Evolutionary conservation across 2,888 invertebrate species (phyloP).

Genomic region (Lingula anatina): DNA sequence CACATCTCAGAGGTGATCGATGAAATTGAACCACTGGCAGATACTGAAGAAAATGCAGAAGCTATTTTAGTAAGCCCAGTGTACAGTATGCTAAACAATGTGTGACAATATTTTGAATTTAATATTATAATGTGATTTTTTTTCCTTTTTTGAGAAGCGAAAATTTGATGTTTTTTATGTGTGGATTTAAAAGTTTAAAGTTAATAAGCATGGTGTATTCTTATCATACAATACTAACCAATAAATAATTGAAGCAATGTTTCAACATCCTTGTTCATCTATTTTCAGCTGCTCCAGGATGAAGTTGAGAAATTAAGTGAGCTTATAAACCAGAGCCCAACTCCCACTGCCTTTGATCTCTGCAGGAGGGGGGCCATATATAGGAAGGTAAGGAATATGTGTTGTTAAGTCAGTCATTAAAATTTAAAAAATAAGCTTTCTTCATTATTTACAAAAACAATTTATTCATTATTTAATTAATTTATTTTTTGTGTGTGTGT

Average conservation of each 20-base stretch:
- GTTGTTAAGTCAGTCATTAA: background rate
- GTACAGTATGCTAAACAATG: too few species aligned
- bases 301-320: conserved; percentile 39
- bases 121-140: background rate
- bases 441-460: background rate
- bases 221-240: too few species aligned
- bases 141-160: too few species aligned
- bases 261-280: too few species aligned
- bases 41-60: conserved; percentile 30
- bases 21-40: conserved; percentile 27
- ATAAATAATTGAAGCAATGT: too few species aligned
- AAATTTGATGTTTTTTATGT: too few species aligned
- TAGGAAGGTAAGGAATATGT: conserved; percentile 27
- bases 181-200: too few species aligned
- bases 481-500: too few species aligned
- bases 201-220: too few species aligned
- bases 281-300: conserved; percentile 5
- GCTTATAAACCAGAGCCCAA: conserved; percentile 22
- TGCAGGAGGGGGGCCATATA: conserved; percentile 46
- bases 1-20: conserved; percentile 27
- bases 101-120: background rate
- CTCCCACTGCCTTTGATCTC: conserved; percentile 41
- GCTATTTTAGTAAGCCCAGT: conserved; percentile 19
- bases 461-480: background rate
- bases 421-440: background rate